Base-by-base conservation (phyloP, 2,797 vertebrate genomes). In the Gambelia wislizenii region DNA sequence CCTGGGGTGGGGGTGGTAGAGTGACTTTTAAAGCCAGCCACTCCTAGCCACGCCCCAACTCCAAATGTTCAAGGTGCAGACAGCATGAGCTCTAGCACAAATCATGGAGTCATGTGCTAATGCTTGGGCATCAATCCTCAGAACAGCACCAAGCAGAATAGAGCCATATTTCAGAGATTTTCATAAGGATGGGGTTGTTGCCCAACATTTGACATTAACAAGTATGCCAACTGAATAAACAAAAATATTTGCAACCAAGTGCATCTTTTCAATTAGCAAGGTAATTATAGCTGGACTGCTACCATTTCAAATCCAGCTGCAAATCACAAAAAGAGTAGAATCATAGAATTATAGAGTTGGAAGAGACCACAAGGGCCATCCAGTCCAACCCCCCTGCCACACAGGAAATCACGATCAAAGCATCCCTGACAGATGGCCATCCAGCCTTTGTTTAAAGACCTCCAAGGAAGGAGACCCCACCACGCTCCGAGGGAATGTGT, bases 131-230 rank as follows among this genome's bases (percentile, higher is more conserved):
- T 90, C 44, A 89, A 82, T 87, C 78, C 90, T 90, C 61, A 79
- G 70, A 85, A 83, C 49, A 0, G 81, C 84, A 84, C 16, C 84
- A 89, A 13, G 0, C 74, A 90, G 89, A 90, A 89, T 91, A 87
- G 81, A 93, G 89, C 89, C 86, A 94, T 79, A 94, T 91, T 42
- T 3, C 91, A 92, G 4, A 2, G 92, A 76, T 95, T 93, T 93
- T 90, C 89, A 93, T 91, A 72, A 74, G 87, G 90, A 92, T 95
- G 92, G 91, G 93, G 95, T 83, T 90, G 89, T 90, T 30, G 92
- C 91, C 94, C 93, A 93, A 88, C 89, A 90, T 92, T 93, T 93
- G 30, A 30, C 95, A 95, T 95, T 95, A 96, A 94, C 95, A 96
- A 94, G 14, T 1, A 0, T 94, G 94, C 89, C 84, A 93, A 84